Evolutionary conservation across 1,140 invertebrate species (phyloP).

Genomic region (Brachystomella parvula): DNA sequence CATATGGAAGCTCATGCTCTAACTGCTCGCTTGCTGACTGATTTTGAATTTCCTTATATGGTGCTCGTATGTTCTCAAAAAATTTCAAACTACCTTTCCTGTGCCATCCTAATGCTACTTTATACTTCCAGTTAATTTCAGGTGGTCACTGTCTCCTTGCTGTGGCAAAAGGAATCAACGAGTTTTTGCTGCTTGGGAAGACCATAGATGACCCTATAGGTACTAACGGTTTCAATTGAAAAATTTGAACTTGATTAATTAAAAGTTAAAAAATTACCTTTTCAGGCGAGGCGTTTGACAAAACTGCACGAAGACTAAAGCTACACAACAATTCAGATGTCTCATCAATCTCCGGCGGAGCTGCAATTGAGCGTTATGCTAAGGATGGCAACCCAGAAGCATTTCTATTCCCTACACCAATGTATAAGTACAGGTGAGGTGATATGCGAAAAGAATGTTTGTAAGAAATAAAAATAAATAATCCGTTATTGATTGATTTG

Average conservation of each 20-base stretch:
- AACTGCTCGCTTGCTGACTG: slow-evolving; percentile 62
- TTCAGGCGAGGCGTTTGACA: slow-evolving; percentile 88
- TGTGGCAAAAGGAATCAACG: slow-evolving; percentile 62
- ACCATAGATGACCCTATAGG: slow-evolving; percentile 80
- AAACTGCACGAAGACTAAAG: slow-evolving; percentile 76
- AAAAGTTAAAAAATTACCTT: no score
- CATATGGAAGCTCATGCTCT: slow-evolving; percentile 99
- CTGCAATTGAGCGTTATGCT: slow-evolving; percentile 74
- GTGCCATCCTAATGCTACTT: background rate
- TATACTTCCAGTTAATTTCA: slow-evolving; percentile 57
- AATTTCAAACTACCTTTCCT: no score
- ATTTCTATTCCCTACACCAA: slow-evolving; percentile 58
- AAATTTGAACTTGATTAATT: no score
- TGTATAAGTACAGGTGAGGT: slow-evolving; percentile 43
- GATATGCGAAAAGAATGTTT: slow-evolving; percentile 21
- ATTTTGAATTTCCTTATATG: slow-evolving; percentile 76
- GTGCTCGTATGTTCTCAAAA: slow-evolving; percentile 81
- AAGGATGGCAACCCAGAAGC: slow-evolving; percentile 56
- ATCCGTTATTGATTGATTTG: slow-evolving; percentile 25
- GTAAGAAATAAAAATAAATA: no score
- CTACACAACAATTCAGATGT: slow-evolving; percentile 69
- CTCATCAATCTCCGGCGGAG: slow-evolving; percentile 65
- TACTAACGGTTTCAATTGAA: no score
- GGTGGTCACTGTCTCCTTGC: slow-evolving; percentile 84
- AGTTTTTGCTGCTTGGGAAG: slow-evolving; percentile 71